Evolutionary conservation across 2,888 invertebrate genomes (phyloP).

Genomic region (Zygaena filipendulae): DNA sequence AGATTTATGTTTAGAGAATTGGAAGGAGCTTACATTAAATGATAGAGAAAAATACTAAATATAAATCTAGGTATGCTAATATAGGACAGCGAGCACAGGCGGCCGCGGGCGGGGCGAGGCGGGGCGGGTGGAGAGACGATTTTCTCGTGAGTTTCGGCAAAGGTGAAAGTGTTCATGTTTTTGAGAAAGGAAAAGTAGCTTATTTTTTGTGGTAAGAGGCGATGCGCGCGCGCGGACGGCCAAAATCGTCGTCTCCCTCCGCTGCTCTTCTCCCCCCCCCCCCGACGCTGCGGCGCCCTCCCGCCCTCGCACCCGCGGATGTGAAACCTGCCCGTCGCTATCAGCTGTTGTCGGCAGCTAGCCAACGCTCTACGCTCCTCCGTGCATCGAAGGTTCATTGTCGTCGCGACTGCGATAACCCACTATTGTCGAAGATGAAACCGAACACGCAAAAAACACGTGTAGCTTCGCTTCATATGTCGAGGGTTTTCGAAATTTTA

Average conservation of each 20-base stretch:
- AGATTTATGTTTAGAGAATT: too few relatives aligned
- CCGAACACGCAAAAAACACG: too few relatives aligned
- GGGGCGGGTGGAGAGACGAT: slow-evolving; percentile 22
- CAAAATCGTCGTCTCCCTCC: too few relatives aligned
- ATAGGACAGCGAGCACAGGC: too few relatives aligned
- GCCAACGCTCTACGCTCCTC: slow-evolving; percentile 3
- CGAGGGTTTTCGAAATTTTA: too few relatives aligned
- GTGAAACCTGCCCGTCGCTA: slow-evolving; percentile 38
- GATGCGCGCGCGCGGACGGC: slow-evolving; percentile 47
- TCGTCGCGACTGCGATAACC: not conserved
- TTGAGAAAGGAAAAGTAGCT: slow-evolving; percentile 65
- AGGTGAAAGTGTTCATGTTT: slow-evolving; percentile 61
- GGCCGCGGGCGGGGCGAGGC: too few relatives aligned
- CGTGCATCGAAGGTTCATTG: too few relatives aligned
- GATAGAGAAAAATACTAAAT: too few relatives aligned
- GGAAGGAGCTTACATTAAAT: too few relatives aligned
- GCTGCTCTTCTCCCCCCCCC: slow-evolving; percentile 12
- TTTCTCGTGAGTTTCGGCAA: slow-evolving; percentile 47
- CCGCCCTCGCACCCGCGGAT: slow-evolving; percentile 26
- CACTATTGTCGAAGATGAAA: too few relatives aligned
- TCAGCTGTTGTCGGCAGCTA: slow-evolving; percentile 24
- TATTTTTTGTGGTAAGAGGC: slow-evolving; percentile 51
- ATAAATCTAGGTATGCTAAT: too few relatives aligned
- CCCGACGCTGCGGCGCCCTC: slow-evolving; percentile 11
- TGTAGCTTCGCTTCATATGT: too few relatives aligned